Evolutionary conservation across 1,140 invertebrate genomes (phyloP), one percentile per base, ranked within the genome.

Genomic region (Eupeodes corollae): DNA sequence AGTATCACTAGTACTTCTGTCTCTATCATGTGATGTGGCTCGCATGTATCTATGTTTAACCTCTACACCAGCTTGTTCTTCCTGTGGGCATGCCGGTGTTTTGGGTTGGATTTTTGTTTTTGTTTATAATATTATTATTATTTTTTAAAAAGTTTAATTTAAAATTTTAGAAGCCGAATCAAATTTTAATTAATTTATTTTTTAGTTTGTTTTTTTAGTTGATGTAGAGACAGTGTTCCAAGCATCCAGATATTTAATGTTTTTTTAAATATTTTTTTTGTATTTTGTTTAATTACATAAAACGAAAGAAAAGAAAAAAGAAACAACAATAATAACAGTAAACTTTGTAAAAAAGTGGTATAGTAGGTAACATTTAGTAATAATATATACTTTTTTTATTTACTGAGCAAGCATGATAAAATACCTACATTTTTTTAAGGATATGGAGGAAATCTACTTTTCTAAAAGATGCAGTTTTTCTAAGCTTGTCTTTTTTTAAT

Each of bases 31-130:
- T 6, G 53, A 42, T 9, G 46, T 56, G n/a, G 59, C 55, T 47
- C 61, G 49, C 39, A 61, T 50, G 43, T 55, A 63, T 43, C 58
- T 56, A 44, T 62, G 59, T 49, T 59, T 60, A 11, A 63, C 38
- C 33, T 63, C 59, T n/a, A 63, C 61, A 10, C 59, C 61, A 32
- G 52, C 46, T 44, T 60, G 55, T 8, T 57, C 56, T 33, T 60
- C 56, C 61, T 63, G 5, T 5, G 49, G 40, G 35, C 13, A 5
- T 16, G 35, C 10, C 13, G 14, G 21, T 26, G 21, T 8, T 5
- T 26, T 26, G 21, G 21, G 21, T 26, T 26, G 21, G 21, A n/a
- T n/a, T 26, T 26, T 26, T 26, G 21, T 26, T 26, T 26, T 26
- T 26, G 3, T 26, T 26, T 26, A 5, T n/a, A n/a, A n/a, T n/a